phyloP scores from a whole-genome alignment of 2,113 vertebrate genomes.

The Ceuthmochares aereus region DNA sequence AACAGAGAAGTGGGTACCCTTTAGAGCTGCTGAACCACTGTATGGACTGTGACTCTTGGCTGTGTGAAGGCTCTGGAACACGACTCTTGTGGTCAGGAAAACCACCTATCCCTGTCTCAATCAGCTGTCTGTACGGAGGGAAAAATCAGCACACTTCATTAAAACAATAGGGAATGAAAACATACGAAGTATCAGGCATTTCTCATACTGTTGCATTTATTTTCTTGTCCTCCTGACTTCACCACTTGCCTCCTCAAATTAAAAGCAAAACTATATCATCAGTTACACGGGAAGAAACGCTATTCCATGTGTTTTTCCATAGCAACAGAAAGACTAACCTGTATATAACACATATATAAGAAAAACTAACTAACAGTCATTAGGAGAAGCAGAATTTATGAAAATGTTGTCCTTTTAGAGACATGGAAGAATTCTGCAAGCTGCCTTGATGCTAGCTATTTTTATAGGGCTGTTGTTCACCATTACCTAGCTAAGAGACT shows the following conservation, averaged over 20 bases:
- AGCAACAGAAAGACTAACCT: background rate
- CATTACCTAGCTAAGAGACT: background rate
- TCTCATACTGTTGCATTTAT: background rate
- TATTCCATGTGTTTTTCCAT: background rate
- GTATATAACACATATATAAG: background rate
- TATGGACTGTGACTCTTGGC: too few relatives aligned
- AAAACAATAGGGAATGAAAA: background rate
- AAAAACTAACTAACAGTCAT: background rate
- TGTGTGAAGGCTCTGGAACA: accelerated
- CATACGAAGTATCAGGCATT: background rate
- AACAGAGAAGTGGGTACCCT: background rate
- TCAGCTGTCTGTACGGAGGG: accelerated
- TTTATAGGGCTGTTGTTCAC: background rate
- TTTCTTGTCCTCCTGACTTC: background rate
- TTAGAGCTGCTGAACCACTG: background rate
- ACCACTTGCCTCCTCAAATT: background rate
- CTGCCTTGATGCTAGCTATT: background rate
- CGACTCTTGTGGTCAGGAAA: background rate
- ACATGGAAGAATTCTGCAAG: background rate
- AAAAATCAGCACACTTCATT: background rate
- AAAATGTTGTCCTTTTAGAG: accelerated
- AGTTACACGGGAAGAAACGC: background rate
- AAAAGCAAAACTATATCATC: background rate
- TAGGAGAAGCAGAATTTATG: background rate
- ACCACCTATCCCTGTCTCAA: background rate